A percentile compares a stretch with the other conserved stretches of the same genome.
These are phyloP conservation scores for Micromussa lordhowensis DNA, from an alignment of 92 coral and sea anemone genomes.

Conservation along the genomic window DNA sequence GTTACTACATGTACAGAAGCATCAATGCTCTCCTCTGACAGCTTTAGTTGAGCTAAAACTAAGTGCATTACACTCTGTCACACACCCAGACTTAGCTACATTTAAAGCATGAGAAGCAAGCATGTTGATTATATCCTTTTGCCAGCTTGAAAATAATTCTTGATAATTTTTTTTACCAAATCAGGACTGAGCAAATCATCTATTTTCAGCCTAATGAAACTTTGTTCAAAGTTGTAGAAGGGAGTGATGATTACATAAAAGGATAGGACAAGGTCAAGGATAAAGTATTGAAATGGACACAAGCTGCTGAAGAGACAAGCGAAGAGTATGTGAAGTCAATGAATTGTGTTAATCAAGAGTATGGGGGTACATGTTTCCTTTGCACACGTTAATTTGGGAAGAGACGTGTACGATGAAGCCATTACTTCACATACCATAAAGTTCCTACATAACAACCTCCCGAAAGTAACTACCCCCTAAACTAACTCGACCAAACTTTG, in stretches of 20 bases:
- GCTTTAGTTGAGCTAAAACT: conserved; percentile 17
- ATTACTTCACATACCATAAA: background rate
- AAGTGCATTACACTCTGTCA: conserved; percentile 36
- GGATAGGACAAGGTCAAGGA: conserved; percentile 1
- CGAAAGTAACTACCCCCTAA: too few relatives aligned
- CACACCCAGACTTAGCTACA: conserved; percentile 12
- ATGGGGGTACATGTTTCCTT: background rate
- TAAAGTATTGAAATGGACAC: conserved; percentile 3
- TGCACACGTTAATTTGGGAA: conserved; percentile 7
- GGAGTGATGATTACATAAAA: conserved; percentile 7
- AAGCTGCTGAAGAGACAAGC: conserved; percentile 9
- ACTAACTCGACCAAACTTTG: too few relatives aligned
- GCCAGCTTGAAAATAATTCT: conserved; percentile 24
- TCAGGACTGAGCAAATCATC: conserved; percentile 29
- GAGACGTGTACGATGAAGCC: conserved; percentile 6
- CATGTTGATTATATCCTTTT: conserved; percentile 13
- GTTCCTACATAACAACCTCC: too few relatives aligned
- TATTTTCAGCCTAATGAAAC: background rate
- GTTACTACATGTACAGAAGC: conserved; percentile 37
- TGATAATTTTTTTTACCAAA: conserved; percentile 1
- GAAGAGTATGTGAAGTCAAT: background rate
- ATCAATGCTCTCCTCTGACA: conserved; percentile 29
- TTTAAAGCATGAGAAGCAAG: conserved; percentile 21
- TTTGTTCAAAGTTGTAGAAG: conserved; percentile 2
- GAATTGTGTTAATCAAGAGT: background rate